phyloP scores from a whole-genome alignment of 2,797 vertebrate species.

The Trichosurus vulpecula region DNA sequence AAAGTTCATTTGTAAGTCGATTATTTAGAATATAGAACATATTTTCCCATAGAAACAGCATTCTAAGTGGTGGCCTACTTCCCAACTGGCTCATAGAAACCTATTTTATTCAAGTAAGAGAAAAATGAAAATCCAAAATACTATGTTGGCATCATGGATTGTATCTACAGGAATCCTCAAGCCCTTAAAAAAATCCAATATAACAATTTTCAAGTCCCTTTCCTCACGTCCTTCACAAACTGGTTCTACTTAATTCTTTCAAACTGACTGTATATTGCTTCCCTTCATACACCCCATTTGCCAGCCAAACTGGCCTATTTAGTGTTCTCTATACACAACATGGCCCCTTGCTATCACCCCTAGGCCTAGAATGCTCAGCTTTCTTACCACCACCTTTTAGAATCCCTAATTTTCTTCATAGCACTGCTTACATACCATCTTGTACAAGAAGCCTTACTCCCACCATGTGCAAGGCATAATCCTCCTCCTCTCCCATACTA shows the following conservation, averaged over 20 bases:
- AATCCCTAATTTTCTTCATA: background rate
- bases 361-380: background rate
- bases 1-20: background rate
- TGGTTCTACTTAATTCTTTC: background rate
- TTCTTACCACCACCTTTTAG: background rate
- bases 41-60: background rate
- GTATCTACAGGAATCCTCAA: background rate
- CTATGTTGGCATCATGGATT: background rate
- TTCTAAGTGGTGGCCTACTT: background rate
- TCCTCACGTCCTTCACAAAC: background rate
- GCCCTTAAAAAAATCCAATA: background rate
- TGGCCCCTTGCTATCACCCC: background rate
- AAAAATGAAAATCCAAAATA: background rate
- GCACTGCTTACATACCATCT: background rate
- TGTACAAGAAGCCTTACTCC: background rate
- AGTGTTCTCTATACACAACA: background rate
- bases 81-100: slow-evolving; percentile 6
- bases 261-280: background rate
- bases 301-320: background rate
- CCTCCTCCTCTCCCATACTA: background rate
- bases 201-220: background rate
- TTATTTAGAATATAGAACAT: background rate
- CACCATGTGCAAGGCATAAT: background rate
- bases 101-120: background rate
- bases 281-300: background rate